Conservation (phyloP, 2,113 vertebrate genomes). For the Gymnobelideus leadbeateri region DNA sequence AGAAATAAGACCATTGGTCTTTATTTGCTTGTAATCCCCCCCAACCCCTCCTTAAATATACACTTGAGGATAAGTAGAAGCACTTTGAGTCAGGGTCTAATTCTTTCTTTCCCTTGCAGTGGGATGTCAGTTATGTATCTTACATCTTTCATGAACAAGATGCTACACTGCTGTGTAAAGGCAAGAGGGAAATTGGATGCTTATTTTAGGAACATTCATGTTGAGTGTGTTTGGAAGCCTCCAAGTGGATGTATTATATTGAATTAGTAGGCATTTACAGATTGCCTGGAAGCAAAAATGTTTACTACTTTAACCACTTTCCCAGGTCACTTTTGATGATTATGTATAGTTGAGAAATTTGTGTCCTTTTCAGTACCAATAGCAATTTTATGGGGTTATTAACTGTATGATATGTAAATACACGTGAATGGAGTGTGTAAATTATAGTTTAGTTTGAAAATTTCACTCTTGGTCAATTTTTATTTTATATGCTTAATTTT, state of each 20-base stretch:
- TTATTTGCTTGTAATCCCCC: background rate
- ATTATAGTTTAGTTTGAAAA: slow-evolving; percentile 44
- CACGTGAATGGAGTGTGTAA: slow-evolving; percentile 27
- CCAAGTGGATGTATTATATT: slow-evolving; percentile 1
- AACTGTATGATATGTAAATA: slow-evolving; percentile 24
- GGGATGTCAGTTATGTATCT: slow-evolving; percentile 26
- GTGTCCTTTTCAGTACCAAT: slow-evolving; percentile 41
- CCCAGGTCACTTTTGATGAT: slow-evolving; percentile 37
- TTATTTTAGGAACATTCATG: background rate
- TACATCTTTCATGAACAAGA: background rate
- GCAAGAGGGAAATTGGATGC: slow-evolving; percentile 11
- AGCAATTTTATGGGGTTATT: background rate
- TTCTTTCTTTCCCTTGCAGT: slow-evolving; percentile 29
- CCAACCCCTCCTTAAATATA: background rate
- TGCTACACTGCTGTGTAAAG: slow-evolving; percentile 12
- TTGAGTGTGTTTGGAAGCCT: slow-evolving; percentile 27
- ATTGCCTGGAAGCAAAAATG: slow-evolving; percentile 21
- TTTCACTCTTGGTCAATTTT: background rate
- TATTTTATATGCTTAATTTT: slow-evolving; percentile 47
- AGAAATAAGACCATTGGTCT: background rate
- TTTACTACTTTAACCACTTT: slow-evolving; percentile 17
- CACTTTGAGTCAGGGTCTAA: background rate
- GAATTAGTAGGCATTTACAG: slow-evolving; percentile 45
- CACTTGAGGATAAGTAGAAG: background rate
- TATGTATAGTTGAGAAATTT: slow-evolving; percentile 37